Evolutionary conservation across 2,888 invertebrate genomes (phyloP).

Genomic region (Cerastoderma edule): DNA sequence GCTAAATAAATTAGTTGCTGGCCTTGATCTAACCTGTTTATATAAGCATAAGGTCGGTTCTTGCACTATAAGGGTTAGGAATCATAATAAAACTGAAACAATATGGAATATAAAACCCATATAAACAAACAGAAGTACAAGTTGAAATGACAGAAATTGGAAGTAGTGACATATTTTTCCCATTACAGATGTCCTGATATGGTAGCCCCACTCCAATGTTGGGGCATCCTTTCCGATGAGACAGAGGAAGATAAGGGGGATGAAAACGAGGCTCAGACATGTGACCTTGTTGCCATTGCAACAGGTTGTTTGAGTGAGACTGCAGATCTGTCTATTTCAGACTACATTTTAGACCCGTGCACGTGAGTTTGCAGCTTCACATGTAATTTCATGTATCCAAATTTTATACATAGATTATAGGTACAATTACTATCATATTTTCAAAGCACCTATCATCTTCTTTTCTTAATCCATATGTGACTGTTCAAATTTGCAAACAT

Average conservation of each 20-base stretch:
- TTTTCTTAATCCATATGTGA: too few relatives aligned
- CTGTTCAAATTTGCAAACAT: too few relatives aligned
- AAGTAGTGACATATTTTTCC: background rate
- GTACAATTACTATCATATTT: too few relatives aligned
- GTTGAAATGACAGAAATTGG: too few relatives aligned
- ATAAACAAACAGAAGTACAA: too few relatives aligned
- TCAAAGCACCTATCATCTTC: too few relatives aligned
- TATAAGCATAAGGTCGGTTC: too few relatives aligned
- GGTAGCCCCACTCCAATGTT: slow-evolving; percentile 27
- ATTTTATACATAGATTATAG: background rate
- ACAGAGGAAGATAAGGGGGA: background rate
- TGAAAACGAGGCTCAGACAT: background rate
- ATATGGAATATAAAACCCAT: too few relatives aligned
- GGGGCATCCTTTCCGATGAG: slow-evolving; percentile 22
- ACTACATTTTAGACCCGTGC: background rate
- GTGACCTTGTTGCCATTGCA: slow-evolving; percentile 28
- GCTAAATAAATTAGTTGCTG: too few relatives aligned
- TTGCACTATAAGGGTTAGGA: too few relatives aligned
- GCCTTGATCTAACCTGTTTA: too few relatives aligned
- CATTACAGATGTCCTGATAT: slow-evolving; percentile 41
- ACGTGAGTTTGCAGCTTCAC: background rate
- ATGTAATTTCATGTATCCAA: background rate
- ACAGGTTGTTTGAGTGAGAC: slow-evolving; percentile 16
- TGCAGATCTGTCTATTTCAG: background rate
- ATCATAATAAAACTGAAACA: too few relatives aligned